Conservation (phyloP, 2,113 vertebrate genomes). For the Tragelaphus buxtoni region DNA sequence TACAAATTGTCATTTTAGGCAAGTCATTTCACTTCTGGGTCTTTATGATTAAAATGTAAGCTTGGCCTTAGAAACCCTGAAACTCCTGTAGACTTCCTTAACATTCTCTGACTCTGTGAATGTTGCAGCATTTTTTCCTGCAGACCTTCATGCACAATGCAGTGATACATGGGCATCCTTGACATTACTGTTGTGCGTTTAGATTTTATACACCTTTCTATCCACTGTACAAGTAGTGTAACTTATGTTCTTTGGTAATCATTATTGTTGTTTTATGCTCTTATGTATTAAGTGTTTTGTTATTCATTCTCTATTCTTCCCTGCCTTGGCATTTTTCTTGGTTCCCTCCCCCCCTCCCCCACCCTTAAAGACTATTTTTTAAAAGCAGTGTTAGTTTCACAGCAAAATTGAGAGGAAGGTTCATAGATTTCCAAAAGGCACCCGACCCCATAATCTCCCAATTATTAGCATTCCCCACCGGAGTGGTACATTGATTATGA, state of each 20-base stretch:
- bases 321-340: neutral
- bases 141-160: neutral
- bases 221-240: neutral
- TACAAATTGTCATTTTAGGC: neutral
- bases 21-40: neutral
- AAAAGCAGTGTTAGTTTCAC: neutral
- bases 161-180: neutral
- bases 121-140: neutral
- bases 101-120: neutral
- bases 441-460: too few species aligned
- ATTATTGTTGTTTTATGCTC: neutral
- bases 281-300: neutral
- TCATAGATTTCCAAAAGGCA: neutral
- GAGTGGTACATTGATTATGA: neutral
- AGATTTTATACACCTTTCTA: neutral
- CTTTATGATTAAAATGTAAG: neutral
- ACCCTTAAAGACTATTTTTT: neutral
- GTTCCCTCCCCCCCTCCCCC: neutral
- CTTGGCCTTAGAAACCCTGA: neutral
- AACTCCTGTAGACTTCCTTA: neutral
- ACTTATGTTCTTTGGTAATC: neutral
- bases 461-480: rapidly evolving
- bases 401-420: neutral
- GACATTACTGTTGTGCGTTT: neutral
- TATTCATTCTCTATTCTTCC: neutral